Evolutionary conservation across 2,113 vertebrate genomes (phyloP).

Genomic region (Cygnus buccinator): DNA sequence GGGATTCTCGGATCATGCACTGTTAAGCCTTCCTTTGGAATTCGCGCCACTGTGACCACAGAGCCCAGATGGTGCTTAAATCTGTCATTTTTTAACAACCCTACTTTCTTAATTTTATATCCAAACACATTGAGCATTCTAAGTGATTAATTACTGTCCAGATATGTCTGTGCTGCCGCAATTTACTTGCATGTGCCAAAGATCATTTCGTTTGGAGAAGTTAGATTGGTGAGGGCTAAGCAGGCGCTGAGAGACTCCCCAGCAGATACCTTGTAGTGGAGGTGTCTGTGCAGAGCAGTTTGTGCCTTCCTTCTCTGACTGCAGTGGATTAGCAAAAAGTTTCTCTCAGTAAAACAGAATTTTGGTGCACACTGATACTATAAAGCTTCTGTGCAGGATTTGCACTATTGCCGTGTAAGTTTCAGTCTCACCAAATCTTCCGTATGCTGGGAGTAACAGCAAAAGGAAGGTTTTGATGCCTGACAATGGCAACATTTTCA

Average conservation of each 20-base stretch:
- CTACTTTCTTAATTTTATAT: slow-evolving; percentile 83
- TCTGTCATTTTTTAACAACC: slow-evolving; percentile 86
- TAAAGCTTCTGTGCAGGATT: not conserved
- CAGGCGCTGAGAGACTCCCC: not conserved
- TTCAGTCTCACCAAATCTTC: not conserved
- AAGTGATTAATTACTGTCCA: slow-evolving; percentile 83
- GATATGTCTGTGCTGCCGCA: slow-evolving; percentile 71
- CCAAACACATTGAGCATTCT: slow-evolving; percentile 79
- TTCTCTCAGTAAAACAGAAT: not conserved
- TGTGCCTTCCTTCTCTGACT: not conserved
- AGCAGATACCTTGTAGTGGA: not conserved
- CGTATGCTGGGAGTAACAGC: not conserved
- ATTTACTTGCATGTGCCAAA: slow-evolving; percentile 29
- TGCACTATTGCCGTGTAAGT: not conserved
- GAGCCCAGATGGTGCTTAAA: slow-evolving; percentile 86
- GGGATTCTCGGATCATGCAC: slow-evolving; percentile 84
- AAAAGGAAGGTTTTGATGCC: not conserved
- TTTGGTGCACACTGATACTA: not conserved
- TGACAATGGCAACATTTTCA: not conserved
- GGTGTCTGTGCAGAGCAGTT: not conserved
- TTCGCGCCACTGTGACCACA: slow-evolving; percentile 81
- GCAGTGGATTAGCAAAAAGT: not conserved
- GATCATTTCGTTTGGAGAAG: slow-evolving; percentile 24
- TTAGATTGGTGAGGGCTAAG: slow-evolving; percentile 10
- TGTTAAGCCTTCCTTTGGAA: slow-evolving; percentile 86